These are phyloP conservation scores for Halocynthia aurantium DNA, from an alignment of 23 tunicate genomes.

Conservation along the genomic window DNA sequence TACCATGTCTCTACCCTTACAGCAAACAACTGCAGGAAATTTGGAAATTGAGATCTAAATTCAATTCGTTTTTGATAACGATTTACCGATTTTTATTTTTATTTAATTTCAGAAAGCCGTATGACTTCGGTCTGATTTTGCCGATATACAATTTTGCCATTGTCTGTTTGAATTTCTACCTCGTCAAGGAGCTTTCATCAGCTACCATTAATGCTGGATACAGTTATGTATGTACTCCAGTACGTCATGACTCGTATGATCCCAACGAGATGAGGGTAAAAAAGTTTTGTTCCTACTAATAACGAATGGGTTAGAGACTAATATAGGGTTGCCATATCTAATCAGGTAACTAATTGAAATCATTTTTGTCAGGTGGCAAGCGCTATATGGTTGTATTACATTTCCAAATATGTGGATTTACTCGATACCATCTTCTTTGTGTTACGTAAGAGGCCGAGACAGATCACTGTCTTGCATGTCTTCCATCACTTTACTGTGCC, in stretches of 20 bases:
- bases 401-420: slow-evolving; percentile 77
- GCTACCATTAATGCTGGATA: slow-evolving; percentile 80
- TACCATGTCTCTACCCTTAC: too few relatives aligned
- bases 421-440: slow-evolving; percentile 71
- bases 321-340: background rate
- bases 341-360: too few relatives aligned
- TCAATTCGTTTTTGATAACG: too few relatives aligned
- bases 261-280: slow-evolving; percentile 78
- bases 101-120: slow-evolving; percentile 39
- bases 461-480: slow-evolving; percentile 71
- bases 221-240: slow-evolving; percentile 86
- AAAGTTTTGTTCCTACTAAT: too few relatives aligned
- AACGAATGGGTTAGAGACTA: background rate
- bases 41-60: too few relatives aligned
- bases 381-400: slow-evolving; percentile 78
- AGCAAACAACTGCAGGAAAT: too few relatives aligned
- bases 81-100: background rate
- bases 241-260: slow-evolving; percentile 53
- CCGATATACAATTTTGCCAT: slow-evolving; percentile 76
- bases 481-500: slow-evolving; percentile 95
- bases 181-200: slow-evolving; percentile 41
- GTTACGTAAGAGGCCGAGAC: slow-evolving; percentile 45
- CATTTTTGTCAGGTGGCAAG: slow-evolving; percentile 43
- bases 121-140: slow-evolving; percentile 71
- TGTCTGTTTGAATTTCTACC: slow-evolving; percentile 75